Evolutionary conservation across 1,140 invertebrate genomes (phyloP).

Genomic region (Eueides isabella): DNA sequence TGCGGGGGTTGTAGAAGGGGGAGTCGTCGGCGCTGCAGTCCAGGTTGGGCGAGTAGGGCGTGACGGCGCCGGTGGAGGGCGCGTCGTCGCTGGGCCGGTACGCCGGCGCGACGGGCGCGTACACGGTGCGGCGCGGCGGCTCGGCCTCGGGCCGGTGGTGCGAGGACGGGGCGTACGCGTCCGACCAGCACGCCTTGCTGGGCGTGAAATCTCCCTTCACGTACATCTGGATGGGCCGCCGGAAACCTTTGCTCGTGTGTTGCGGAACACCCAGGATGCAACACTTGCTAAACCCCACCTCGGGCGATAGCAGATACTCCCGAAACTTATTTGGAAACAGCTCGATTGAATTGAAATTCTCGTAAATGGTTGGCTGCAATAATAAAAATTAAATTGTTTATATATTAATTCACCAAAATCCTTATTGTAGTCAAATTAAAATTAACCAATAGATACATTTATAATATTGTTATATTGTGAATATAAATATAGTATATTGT

Average conservation of each 20-base stretch:
- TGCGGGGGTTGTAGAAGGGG: constrained; percentile 80
- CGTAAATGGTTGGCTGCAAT: constrained; percentile 92
- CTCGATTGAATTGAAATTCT: constrained; percentile 93
- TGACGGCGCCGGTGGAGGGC: constrained; percentile 74
- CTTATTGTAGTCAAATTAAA: too few species aligned
- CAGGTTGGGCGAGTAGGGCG: constrained; percentile 75
- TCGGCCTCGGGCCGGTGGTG: constrained; percentile 72
- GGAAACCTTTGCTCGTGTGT: constrained; percentile 94
- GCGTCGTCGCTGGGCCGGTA: constrained; percentile 81
- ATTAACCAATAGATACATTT: too few species aligned
- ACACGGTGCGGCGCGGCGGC: constrained; percentile 82
- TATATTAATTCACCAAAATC: too few species aligned
- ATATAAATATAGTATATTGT: too few species aligned
- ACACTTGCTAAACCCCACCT: constrained; percentile 95
- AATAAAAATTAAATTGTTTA: constrained; percentile 41
- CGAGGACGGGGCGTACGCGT: constrained; percentile 76
- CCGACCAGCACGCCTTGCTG: constrained; percentile 78
- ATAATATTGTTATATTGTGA: too few species aligned
- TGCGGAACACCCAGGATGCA: constrained; percentile 92
- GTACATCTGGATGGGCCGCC: constrained; percentile 93
- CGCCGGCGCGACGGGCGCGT: constrained; percentile 83
- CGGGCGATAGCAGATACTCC: constrained; percentile 93
- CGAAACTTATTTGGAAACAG: constrained; percentile 95
- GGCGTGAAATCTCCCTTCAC: constrained; percentile 87
- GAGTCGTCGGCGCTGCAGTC: constrained; percentile 75